Conservation (phyloP, 1,140 invertebrate species). For the Hypsibius dujardini region DNA sequence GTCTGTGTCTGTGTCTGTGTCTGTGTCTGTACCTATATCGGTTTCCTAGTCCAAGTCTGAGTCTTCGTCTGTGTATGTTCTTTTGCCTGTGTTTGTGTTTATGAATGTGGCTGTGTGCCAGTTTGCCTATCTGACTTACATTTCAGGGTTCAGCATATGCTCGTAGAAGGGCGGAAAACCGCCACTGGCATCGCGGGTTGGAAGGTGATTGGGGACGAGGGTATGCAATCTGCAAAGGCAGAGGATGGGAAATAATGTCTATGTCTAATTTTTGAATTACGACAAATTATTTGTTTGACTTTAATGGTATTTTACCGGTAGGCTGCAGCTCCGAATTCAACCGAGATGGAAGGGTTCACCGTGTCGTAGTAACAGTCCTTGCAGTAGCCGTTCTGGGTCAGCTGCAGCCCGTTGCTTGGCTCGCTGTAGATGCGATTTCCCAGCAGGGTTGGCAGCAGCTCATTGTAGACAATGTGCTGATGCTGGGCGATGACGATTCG, state of each 20-base stretch:
- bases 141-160: background rate
- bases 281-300: too few species aligned
- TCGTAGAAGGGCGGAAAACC: background rate
- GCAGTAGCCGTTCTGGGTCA: background rate
- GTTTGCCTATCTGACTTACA: background rate
- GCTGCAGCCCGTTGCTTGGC: background rate
- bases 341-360: background rate
- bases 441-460: conserved; percentile 31
- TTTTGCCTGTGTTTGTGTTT: too few species aligned
- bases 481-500: conserved; percentile 34
- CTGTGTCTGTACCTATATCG: too few species aligned
- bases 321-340: background rate
- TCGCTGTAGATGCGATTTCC: conserved; percentile 46
- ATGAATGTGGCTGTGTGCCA: too few species aligned
- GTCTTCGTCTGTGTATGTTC: too few species aligned
- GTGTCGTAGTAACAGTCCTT: background rate
- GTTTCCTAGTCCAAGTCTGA: too few species aligned
- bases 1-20: too few species aligned
- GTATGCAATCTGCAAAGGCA: conserved; percentile 3
- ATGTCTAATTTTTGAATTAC: too few species aligned
- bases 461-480: conserved; percentile 34
- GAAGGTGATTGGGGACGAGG: background rate
- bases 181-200: background rate
- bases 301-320: background rate
- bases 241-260: background rate